Percentiles rank a stretch among this genome's conserved stretches.
phyloP scores from a whole-genome alignment of 2,888 invertebrate species.

The Dasysyrphus albostriatus region DNA sequence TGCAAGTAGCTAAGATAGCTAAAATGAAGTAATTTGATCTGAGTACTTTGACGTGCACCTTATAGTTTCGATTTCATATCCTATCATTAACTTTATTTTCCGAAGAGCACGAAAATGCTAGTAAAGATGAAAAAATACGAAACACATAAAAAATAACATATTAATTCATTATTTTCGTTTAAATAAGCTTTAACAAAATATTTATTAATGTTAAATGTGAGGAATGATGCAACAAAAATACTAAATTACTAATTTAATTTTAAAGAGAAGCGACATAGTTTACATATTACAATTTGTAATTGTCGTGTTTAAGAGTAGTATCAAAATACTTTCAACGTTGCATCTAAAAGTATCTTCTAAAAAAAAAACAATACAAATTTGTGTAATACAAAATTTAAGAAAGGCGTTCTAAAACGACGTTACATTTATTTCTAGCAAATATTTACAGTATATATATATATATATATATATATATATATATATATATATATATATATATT shows the following conservation, averaged over 20 bases:
- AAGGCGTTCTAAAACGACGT: conserved; percentile 20
- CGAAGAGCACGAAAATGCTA: neutral
- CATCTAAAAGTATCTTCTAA: conserved; percentile 15
- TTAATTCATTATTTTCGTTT: neutral
- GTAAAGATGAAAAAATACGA: neutral
- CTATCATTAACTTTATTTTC: neutral
- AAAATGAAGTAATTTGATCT: neutral
- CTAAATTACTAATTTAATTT: conserved; percentile 4
- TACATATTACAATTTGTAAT: conserved; percentile 19
- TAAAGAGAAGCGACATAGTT: conserved; percentile 18
- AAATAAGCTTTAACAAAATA: neutral
- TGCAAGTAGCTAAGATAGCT: neutral
- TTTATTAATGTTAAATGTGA: conserved; percentile 23
- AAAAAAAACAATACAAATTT: conserved; percentile 21
- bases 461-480: neutral
- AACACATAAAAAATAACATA: neutral
- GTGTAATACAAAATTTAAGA: conserved; percentile 35
- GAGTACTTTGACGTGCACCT: neutral
- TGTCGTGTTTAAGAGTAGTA: conserved; percentile 31
- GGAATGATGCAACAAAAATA: conserved; percentile 61
- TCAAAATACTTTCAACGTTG: conserved; percentile 34
- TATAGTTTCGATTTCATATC: neutral
- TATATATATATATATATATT: conserved; percentile 1
- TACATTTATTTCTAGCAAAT: conserved; percentile 62
- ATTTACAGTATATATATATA: conserved; percentile 31